phyloP scores from a whole-genome alignment of 2,113 vertebrate species.

The Psophia crepitans region DNA sequence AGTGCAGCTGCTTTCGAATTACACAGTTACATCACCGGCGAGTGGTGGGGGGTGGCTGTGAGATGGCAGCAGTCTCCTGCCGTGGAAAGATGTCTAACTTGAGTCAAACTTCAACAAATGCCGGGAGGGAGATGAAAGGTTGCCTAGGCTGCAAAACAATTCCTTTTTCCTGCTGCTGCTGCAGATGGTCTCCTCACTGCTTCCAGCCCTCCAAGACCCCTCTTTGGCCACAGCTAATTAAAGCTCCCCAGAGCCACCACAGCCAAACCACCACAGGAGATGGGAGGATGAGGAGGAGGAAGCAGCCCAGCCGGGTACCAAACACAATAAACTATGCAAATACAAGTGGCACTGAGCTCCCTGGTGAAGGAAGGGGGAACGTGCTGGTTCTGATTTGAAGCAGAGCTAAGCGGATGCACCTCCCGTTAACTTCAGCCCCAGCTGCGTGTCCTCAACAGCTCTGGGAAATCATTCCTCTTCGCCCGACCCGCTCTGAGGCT shows the following conservation, averaged over 20 bases:
- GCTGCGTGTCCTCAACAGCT: background rate
- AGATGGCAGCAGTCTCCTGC: background rate
- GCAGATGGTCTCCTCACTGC: too few relatives aligned
- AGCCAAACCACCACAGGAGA: background rate
- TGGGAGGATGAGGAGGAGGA: background rate
- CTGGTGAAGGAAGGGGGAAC: background rate
- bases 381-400: background rate
- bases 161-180: background rate
- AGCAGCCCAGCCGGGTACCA: background rate
- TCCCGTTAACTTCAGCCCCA: background rate
- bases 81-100: background rate
- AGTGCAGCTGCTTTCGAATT: background rate
- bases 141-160: background rate
- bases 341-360: accelerated
- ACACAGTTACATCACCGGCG: background rate
- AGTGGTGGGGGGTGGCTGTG: background rate
- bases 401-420: background rate
- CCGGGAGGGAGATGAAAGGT: background rate
- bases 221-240: background rate
- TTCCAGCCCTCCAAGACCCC: background rate
- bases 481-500: accelerated
- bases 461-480: background rate
- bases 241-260: background rate
- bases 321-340: too few relatives aligned
- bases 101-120: background rate